Evolutionary conservation across 2,797 vertebrate genomes (phyloP), one percentile per base, ranked within the genome.

Genomic region (Diceros bicornis): DNA sequence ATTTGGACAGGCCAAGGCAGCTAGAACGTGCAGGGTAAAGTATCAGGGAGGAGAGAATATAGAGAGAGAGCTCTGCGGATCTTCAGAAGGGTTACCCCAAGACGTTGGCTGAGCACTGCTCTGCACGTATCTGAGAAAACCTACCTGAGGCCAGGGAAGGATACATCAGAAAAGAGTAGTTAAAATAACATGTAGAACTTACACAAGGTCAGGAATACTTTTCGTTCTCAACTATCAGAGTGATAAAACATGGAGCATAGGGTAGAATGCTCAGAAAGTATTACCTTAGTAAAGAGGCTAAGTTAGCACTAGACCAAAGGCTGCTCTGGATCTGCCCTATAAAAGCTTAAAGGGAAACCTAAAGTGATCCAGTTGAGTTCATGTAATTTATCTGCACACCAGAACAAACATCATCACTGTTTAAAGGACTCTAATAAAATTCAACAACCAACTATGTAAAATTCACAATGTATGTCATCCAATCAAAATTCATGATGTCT

Each of bases 401-500:
- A 52, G n/a, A 50, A 75, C 7, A 69, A 78, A 74, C 18, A 41
- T 1, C 16, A 57, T 44, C 37, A 74, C 34, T 59, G 74, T 77
- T 72, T 72, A 84, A 79, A 90, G 32, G 41, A 68, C 62, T 71
- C 25, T 52, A 71, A 62, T 93, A 75, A 86, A 89, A 92, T 61
- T 20, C 16, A 92, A 44, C 41, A 72, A 34, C 2, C 27, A 92
- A 37, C 11, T 77, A 16, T 84, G 4, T 57, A 85, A 90, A 89
- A 94, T 57, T 88, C 55, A 90, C 13, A 91, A 55, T 57, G 6
- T 23, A 61, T 50, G 64, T 23, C 29, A 92, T 71, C 41, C 34
- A 32, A 84, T 94, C 47, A 96, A 91, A 89, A 92, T 44, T 77
- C 57, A 81, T 29, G 44, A 34, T 62, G 20, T 72, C 62, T 85